Evolutionary conservation across 2,113 vertebrate species (phyloP).

Genomic region (Erythrocebus patas): DNA sequence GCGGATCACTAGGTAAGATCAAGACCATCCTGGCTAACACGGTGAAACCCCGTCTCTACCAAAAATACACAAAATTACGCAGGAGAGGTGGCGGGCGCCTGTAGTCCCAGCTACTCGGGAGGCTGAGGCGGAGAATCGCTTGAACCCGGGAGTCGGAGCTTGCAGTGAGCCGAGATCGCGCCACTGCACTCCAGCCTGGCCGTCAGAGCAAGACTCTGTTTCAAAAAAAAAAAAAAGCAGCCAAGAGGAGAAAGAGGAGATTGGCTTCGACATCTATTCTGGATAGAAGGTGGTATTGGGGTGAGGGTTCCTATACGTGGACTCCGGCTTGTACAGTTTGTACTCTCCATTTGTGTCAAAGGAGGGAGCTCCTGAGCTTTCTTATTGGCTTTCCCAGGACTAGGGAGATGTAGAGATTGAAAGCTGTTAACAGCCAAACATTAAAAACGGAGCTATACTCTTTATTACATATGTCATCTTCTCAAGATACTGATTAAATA

Average conservation of each 20-base stretch:
- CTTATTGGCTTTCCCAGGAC: not conserved
- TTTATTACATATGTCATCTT: not conserved
- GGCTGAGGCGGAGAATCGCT: too few relatives aligned
- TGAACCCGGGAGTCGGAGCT: too few relatives aligned
- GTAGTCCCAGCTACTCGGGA: too few relatives aligned
- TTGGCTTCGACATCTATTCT: not conserved
- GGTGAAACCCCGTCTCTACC: too few relatives aligned
- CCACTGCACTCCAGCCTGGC: too few relatives aligned
- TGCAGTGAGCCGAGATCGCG: too few relatives aligned
- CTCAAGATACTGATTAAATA: not conserved
- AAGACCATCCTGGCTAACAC: too few relatives aligned
- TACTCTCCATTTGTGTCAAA: not conserved
- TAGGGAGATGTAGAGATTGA: not conserved
- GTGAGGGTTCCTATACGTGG: not conserved
- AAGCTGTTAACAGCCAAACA: not conserved
- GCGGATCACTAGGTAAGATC: too few relatives aligned
- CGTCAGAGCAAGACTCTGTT: too few relatives aligned
- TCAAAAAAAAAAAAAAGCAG: too few relatives aligned
- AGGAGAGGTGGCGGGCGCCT: too few relatives aligned
- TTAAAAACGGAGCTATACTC: not conserved
- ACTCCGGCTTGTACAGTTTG: not conserved
- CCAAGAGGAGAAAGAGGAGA: not conserved
- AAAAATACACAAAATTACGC: too few relatives aligned
- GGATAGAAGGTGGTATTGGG: accelerated
- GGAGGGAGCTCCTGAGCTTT: not conserved